Conservation (phyloP, 2,888 invertebrate genomes). For the Cantharis nigra region DNA sequence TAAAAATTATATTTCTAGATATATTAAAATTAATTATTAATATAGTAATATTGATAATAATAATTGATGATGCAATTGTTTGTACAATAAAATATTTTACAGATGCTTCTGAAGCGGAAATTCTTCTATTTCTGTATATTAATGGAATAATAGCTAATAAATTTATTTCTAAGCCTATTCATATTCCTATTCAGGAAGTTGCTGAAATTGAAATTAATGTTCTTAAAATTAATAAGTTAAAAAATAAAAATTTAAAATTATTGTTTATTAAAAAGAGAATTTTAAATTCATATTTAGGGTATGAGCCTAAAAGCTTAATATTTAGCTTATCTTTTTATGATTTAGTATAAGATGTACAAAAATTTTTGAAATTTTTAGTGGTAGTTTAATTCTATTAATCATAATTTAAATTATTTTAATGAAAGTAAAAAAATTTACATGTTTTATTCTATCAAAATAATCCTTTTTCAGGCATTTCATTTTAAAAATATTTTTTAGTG, state of each 20-base stretch:
- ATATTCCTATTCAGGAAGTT: conserved; percentile 57
- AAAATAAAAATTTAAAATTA: conserved; percentile 60
- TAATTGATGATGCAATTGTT: conserved; percentile 62
- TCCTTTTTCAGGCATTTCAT: conserved; percentile 63
- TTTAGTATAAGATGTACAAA: conserved; percentile 67
- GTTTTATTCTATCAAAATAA: conserved; percentile 67
- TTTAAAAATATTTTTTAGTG: no score
- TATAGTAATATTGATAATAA: conserved; percentile 58
- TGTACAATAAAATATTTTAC: conserved; percentile 66
- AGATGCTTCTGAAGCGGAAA: conserved; percentile 60
- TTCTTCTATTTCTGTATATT: conserved; percentile 59
- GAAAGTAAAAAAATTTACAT: conserved; percentile 53
- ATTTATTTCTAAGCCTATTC: conserved; percentile 70
- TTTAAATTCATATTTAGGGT: conserved; percentile 56
- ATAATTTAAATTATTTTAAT: background rate
- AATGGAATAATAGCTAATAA: conserved; percentile 65
- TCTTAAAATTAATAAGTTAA: conserved; percentile 56
- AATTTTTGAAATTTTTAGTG: conserved; percentile 65
- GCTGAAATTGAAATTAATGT: conserved; percentile 59
- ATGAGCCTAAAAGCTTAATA: conserved; percentile 57
- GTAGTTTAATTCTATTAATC: conserved; percentile 66
- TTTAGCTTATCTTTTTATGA: conserved; percentile 64
- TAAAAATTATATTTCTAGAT: background rate
- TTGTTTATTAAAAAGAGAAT: conserved; percentile 61
- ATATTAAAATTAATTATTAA: conserved; percentile 44